phyloP scores from a whole-genome alignment of 2,888 invertebrate genomes.

The Tiphia femorata region DNA sequence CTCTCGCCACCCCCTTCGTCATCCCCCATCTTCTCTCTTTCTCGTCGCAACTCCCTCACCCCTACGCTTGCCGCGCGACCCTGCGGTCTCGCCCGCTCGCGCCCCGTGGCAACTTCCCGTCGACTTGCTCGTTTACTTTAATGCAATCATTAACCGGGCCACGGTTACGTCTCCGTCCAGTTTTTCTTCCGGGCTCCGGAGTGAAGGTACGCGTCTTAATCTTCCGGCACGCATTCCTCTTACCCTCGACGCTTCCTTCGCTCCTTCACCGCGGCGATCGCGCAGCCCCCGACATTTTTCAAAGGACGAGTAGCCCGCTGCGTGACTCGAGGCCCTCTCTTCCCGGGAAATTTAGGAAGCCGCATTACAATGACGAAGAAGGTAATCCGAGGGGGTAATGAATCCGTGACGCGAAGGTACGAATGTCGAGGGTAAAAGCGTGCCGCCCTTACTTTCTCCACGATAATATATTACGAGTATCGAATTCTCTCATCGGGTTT shows the following conservation, averaged over 20 bases:
- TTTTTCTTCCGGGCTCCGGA: constrained; percentile 17
- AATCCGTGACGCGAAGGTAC: neutral
- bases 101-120: constrained; percentile 17
- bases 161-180: constrained; percentile 27
- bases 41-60: constrained; percentile 7
- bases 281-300: neutral
- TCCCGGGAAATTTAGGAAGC: neutral
- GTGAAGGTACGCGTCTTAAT: constrained; percentile 4
- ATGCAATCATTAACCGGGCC: constrained; percentile 56
- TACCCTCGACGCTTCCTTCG: no score
- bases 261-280: constrained; percentile 3
- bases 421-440: neutral
- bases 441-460: no score
- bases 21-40: constrained; percentile 23
- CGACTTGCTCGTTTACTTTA: constrained; percentile 59
- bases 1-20: constrained; percentile 44
- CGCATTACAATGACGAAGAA: neutral
- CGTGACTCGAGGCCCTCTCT: neutral
- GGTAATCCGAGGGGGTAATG: neutral
- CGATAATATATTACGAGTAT: no score
- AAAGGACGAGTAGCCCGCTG: neutral
- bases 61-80: no score
- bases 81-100: no score
- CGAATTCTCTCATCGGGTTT: neutral
- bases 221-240: constrained; percentile 13